phyloP scores from a whole-genome alignment of 2,113 vertebrate genomes.

The Ifrita kowaldi region DNA sequence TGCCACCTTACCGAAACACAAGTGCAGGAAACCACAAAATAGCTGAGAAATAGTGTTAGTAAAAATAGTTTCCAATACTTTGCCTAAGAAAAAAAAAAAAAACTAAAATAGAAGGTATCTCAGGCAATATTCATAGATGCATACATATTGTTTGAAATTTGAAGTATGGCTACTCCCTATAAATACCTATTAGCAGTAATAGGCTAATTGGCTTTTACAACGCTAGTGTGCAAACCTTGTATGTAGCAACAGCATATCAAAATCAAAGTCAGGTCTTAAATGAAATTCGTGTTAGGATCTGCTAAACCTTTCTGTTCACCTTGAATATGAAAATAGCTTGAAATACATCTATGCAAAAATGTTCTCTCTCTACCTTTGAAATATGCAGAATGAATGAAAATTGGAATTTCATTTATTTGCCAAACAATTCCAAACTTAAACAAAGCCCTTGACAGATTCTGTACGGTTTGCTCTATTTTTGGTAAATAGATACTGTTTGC shows the following conservation, averaged over 20 bases:
- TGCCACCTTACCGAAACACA: not conserved
- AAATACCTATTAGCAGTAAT: not conserved
- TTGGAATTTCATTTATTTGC: not conserved
- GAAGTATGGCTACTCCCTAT: not conserved
- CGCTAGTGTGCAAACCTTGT: accelerated
- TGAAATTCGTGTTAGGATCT: not conserved
- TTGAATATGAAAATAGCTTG: not conserved
- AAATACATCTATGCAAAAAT: not conserved
- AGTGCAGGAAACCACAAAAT: not conserved
- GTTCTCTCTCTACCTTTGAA: not conserved
- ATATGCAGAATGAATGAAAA: not conserved
- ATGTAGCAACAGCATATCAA: not conserved
- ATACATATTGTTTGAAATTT: not conserved
- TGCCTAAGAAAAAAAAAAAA: not conserved
- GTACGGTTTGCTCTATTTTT: not conserved
- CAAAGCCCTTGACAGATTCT: not conserved
- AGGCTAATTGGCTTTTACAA: not conserved
- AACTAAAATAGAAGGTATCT: not conserved
- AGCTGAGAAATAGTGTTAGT: not conserved
- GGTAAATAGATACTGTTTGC: not conserved
- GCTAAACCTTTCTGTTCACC: not conserved
- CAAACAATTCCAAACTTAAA: not conserved
- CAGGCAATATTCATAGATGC: not conserved
- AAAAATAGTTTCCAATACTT: not conserved
- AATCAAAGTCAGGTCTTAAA: not conserved